phyloP scores from a whole-genome alignment of 2,888 invertebrate genomes.

The Campoletis raptor region DNA sequence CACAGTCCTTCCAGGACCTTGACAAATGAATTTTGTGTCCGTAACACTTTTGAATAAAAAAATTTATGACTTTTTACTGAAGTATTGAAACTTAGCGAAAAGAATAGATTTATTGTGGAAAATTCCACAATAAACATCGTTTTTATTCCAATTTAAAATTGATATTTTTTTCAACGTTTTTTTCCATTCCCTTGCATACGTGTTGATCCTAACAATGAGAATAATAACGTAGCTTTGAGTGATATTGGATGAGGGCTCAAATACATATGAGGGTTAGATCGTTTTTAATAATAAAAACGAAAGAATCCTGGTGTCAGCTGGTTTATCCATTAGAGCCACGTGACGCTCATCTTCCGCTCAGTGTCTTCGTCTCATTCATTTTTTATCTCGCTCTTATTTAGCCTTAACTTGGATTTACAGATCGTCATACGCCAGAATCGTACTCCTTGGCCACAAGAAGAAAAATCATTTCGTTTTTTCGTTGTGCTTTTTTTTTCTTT shows the following conservation, averaged over 20 bases:
- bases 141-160: neutral
- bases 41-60: neutral
- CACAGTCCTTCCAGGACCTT: neutral
- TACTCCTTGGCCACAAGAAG: conserved; percentile 39
- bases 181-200: neutral
- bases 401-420: neutral
- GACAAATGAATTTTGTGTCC: neutral
- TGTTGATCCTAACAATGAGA: conserved; percentile 3
- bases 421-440: conserved; percentile 17
- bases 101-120: neutral
- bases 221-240: conserved; percentile 14
- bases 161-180: neutral
- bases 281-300: conserved; percentile 63
- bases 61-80: neutral
- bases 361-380: conserved; percentile 41
- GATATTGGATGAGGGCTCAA: conserved; percentile 18
- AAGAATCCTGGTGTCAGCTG: conserved; percentile 67
- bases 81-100: neutral
- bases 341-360: conserved; percentile 53
- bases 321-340: conserved; percentile 64
- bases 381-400: conserved; percentile 12
- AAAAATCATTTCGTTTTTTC: conserved; percentile 6
- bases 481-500: conserved; percentile 7
- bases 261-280: conserved; percentile 21
- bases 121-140: no score